These are phyloP conservation scores for Homarus gammarus DNA, from an alignment of 2,888 invertebrate species.

Conservation along the genomic window DNA sequence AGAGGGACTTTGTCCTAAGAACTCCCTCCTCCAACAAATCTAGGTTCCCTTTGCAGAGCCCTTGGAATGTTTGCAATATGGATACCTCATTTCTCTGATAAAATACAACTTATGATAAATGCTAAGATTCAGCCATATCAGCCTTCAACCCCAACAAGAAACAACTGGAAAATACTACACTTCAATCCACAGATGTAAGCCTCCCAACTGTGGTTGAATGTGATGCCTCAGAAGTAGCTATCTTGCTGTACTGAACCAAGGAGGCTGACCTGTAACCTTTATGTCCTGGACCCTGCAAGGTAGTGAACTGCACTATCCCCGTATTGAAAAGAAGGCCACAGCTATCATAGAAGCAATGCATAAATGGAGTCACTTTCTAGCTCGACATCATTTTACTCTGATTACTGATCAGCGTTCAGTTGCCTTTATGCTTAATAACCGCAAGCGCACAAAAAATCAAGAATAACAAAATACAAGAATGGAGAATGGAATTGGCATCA, in stretches of 20 bases:
- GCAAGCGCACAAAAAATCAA: slow-evolving; percentile 72
- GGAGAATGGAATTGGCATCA: neutral
- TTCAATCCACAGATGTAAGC: slow-evolving; percentile 19
- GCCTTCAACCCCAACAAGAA: slow-evolving; percentile 10
- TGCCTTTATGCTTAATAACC: slow-evolving; percentile 70
- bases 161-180: neutral
- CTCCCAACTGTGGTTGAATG: slow-evolving; percentile 29
- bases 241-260: slow-evolving; percentile 32
- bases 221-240: slow-evolving; percentile 26
- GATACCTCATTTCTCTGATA: neutral
- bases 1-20: slow-evolving; percentile 10
- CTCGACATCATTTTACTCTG: slow-evolving; percentile 68
- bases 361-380: slow-evolving; percentile 36
- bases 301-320: slow-evolving; percentile 35
- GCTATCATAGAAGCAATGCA: slow-evolving; percentile 32
- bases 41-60: neutral
- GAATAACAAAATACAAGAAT: neutral
- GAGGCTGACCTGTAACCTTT: slow-evolving; percentile 22
- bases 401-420: slow-evolving; percentile 76
- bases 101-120: neutral
- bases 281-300: slow-evolving; percentile 33
- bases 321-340: slow-evolving; percentile 49
- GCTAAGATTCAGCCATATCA: neutral
- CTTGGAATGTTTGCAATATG: slow-evolving; percentile 16
- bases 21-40: neutral